Base-by-base conservation (phyloP, 2,888 invertebrate genomes). In the Lasioglossum calceatum region DNA sequence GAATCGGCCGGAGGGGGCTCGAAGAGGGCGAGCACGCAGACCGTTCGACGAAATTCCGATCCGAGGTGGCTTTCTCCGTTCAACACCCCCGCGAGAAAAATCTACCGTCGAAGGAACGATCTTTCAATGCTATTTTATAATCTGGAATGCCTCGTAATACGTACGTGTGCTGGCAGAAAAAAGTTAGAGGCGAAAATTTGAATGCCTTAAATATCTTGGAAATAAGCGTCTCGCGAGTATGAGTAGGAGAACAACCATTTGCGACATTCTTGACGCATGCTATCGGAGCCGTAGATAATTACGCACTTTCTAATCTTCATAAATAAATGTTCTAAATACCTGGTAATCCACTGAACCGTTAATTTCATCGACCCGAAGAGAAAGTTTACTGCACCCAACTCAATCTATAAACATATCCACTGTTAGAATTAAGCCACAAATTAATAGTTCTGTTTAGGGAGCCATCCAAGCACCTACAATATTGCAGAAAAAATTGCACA, bases 1-100 rank as follows among this genome's bases (percentile, higher is more conserved):
- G 80, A 82, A 82, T 82, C 74, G 67, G 67, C 42, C 70, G 50
- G 42, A 16, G 32, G 74, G 0, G 74, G n/a, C 80, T 82, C 54
- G 70, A 10, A 27, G 54, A 19, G 82, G 73, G 50, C 72, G 50
- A 47, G 79, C 14, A 79, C 27, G 42, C 58, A 23, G 42, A n/a
- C 77, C 36, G n/a, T 42, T 32, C 61, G 47, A 32, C 47, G 73
- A 79, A 67, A 82, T 73, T 74, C 82, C 81, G 64, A 64, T 64
- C 32, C 64, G 64, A 32, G 32, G 64, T 27, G 32, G 27, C 78
- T 73, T 23, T 27, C 67, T 36, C 36, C 10, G 70, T 70, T 70
- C 39, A 36, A 36, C 70, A 70, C 39, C 39, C 70, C 39, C 39
- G 70, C 70, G 39, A 39, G 39, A 23, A 39, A 39, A 39, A 70